Evolutionary conservation across 2,888 invertebrate genomes (phyloP).

Genomic region (Liposcelis brunnea): DNA sequence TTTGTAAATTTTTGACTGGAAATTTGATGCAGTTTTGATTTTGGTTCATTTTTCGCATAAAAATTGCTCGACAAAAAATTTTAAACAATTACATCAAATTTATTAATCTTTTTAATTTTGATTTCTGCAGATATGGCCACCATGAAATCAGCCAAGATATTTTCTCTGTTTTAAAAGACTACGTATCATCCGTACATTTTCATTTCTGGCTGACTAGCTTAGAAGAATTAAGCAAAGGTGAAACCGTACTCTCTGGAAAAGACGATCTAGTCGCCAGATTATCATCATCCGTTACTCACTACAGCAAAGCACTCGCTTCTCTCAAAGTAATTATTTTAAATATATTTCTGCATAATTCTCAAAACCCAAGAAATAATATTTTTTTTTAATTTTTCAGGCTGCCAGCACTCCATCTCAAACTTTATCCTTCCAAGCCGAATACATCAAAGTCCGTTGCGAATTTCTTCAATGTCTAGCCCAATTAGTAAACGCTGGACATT

Average conservation of each 20-base stretch:
- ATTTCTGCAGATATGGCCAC: conserved; percentile 46
- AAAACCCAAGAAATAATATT: not conserved
- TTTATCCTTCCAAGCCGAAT: conserved; percentile 58
- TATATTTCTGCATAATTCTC: no score
- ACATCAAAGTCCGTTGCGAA: conserved; percentile 53
- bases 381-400: conserved; percentile 31
- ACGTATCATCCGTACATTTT: conserved; percentile 70
- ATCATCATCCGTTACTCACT: conserved; percentile 38
- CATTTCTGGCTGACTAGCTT: conserved; percentile 77
- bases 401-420: conserved; percentile 45
- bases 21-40: no score
- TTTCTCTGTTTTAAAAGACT: conserved; percentile 41
- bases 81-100: no score
- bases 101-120: not conserved
- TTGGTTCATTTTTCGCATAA: no score
- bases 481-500: conserved; percentile 48
- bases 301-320: conserved; percentile 45
- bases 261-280: conserved; percentile 34
- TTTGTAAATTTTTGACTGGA: no score
- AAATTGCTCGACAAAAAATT: no score
- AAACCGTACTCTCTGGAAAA: conserved; percentile 40
- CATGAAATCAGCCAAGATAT: conserved; percentile 50
- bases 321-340: conserved; percentile 27
- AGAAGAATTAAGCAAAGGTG: conserved; percentile 56
- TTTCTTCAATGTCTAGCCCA: conserved; percentile 50